Conservation (phyloP, 1,140 invertebrate species). For the Leptonema lineaticorne region DNA sequence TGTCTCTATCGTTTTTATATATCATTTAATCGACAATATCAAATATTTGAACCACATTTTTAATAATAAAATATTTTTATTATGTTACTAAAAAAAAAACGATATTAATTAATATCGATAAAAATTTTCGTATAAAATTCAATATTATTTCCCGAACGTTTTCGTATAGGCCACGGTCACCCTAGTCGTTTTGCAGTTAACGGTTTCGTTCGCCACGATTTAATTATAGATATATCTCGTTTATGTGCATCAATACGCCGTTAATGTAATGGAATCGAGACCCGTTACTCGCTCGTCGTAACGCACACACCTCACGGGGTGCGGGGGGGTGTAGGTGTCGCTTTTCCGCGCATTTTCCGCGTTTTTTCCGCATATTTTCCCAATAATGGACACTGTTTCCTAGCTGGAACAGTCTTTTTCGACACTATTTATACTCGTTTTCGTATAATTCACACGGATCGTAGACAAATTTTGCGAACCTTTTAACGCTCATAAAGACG, state of each 20-base stretch:
- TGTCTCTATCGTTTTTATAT: no score
- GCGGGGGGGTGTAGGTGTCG: neutral
- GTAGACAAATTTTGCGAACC: neutral
- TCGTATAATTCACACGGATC: neutral
- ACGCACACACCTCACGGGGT: neutral
- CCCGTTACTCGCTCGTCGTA: neutral
- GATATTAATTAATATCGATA: neutral
- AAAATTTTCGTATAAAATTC: neutral
- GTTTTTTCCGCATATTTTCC: neutral
- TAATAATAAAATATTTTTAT: neutral
- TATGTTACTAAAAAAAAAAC: neutral
- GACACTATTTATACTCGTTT: neutral
- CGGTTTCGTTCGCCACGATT: slow-evolving; percentile 19
- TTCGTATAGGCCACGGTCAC: neutral
- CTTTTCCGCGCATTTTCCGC: slow-evolving; percentile 4
- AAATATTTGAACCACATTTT: no score
- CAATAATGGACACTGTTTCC: slow-evolving; percentile 4
- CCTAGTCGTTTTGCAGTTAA: neutral
- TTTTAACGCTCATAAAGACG: neutral
- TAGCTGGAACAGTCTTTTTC: neutral
- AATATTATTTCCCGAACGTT: neutral
- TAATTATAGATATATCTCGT: slow-evolving; percentile 31
- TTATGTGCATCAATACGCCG: slow-evolving; percentile 18
- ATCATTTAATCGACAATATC: no score
- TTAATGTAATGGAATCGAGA: slow-evolving; percentile 22